Base-by-base conservation (phyloP, 2,797 vertebrate genomes). In the Sebastes vulpes region DNA sequence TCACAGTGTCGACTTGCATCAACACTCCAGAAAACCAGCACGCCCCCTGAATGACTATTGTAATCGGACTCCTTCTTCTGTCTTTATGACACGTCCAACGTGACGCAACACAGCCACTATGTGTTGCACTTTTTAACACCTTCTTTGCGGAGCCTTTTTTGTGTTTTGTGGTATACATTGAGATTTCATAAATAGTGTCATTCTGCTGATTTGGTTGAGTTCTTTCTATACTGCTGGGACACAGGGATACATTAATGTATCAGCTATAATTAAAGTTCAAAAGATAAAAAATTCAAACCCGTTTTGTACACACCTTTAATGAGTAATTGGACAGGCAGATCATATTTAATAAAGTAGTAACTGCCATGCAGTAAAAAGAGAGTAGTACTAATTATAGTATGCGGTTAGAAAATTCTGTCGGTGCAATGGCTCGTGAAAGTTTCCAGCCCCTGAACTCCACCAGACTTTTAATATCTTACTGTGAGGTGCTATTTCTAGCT, bases 401-500 rank as follows among this genome's bases (percentile, higher is more conserved):
- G 18, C 46, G 32, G 74, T 67, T 69, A 57, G 23, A 83, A 82
- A 63, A 82, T 56, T 64, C 54, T 78, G 64, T 81, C 20, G 25
- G 77, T 81, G 56, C 63, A 83, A 70, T 26, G 74, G 65, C 65
- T 83, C 71, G 69, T 82, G 64, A 81, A 85, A 61, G 67, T 76
- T 79, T 83, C 29, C 54, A 65, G 69, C 58, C 65, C 74, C 71
- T 78, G 73, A 91, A 83, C 76, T 64, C 72, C 67, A 68, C 28
- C 69, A 88, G 69, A 86, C 64, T 80, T 84, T 80, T 74, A 79
- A 85, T 80, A 81, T 82, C 42, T 76, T 38, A 84, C 50, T 75
- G 60, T 66, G 84, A 81, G 76, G 57, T 82, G 72, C 81, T 84
- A 88, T 89, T 89, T 90, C 64, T 59, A 58, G 74, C 63, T 63